Evolutionary conservation across 2,888 invertebrate species (phyloP), one percentile per base, ranked within the genome.

Genomic region (Drosophila mimetica): DNA sequence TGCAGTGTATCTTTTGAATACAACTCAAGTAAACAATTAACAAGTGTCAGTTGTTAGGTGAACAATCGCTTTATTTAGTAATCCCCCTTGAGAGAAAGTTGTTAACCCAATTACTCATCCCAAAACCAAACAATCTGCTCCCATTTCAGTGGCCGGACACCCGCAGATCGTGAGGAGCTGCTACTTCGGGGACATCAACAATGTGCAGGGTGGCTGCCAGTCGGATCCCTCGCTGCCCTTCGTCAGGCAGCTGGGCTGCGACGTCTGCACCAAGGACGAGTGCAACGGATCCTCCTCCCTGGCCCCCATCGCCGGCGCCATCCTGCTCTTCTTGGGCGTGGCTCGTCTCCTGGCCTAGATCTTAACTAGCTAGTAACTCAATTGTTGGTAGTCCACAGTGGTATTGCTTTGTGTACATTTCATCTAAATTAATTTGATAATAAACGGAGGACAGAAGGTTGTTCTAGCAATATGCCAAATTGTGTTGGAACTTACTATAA

Each of bases 331-430:
- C 78, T 87, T 90, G 53, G 88, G 77, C 11, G 52, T 89, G 60
- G 89, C 90, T 22, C 91, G 90, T 20, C 48, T 91, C 28, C 66
- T 90, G 64, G 88, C 90, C 70, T 90, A 90, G 89, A 82, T 71
- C 76, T 71, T 66, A 44, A 36, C 32, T 47, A 30, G 22, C 30
- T 39, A 8, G 14, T 69, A 78, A 76, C 50, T 53, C 36, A 34
- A 14, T 14, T 63, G 42, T 57, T 61, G 46, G 53, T 67, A 70
- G 66, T 50, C 54, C 52, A 30, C 20, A 30, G 13, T 13, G 30
- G 36, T 30, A 22, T 18, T 37, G 9, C 20, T 30, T 18, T 59
- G 20, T 46, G 37, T 44, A 67, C 39, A 71, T 34, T 34, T 44
- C 44, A 13, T 59, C 44, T 50, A 71, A 34, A 50, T 67, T 51